These are phyloP conservation scores for Abrostola triplasia DNA, from an alignment of 2,888 invertebrate species.

Conservation along the genomic window DNA sequence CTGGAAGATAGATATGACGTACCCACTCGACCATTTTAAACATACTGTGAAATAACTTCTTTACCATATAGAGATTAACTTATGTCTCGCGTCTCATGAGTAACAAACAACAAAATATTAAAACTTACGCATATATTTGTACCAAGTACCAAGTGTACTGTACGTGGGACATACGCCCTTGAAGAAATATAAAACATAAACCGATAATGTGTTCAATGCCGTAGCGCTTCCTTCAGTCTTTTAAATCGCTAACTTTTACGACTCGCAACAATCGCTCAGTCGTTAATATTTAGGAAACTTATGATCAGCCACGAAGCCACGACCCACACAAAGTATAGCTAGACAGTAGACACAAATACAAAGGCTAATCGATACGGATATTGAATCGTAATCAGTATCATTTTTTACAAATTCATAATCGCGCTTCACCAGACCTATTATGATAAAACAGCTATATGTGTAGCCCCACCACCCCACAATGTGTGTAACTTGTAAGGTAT, in stretches of 20 bases:
- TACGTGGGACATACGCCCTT: conserved; percentile 13
- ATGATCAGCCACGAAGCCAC: conserved; percentile 6
- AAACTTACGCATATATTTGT: neutral
- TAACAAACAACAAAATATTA: too few species aligned
- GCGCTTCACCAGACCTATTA: neutral
- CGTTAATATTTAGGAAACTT: conserved; percentile 18
- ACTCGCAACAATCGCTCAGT: conserved; percentile 22
- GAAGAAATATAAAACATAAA: conserved; percentile 25
- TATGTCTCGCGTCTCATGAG: too few species aligned
- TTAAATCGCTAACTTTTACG: conserved; percentile 30
- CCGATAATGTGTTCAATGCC: conserved; percentile 3
- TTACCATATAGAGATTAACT: neutral
- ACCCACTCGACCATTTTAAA: neutral
- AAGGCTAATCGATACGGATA: conserved; percentile 18
- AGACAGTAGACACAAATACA: neutral
- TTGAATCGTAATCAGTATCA: conserved; percentile 23
- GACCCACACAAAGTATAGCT: too few species aligned
- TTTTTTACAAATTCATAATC: conserved; percentile 12
- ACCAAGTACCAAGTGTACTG: neutral
- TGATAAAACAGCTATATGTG: conserved; percentile 18
- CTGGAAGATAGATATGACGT: conserved; percentile 19
- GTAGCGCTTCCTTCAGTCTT: conserved; percentile 12
- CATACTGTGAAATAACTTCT: neutral
- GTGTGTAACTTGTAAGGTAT: conserved; percentile 35
- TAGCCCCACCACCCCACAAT: conserved; percentile 19